Evolutionary conservation across 2,888 invertebrate species (phyloP).

Genomic region (Scaptomyza flava): DNA sequence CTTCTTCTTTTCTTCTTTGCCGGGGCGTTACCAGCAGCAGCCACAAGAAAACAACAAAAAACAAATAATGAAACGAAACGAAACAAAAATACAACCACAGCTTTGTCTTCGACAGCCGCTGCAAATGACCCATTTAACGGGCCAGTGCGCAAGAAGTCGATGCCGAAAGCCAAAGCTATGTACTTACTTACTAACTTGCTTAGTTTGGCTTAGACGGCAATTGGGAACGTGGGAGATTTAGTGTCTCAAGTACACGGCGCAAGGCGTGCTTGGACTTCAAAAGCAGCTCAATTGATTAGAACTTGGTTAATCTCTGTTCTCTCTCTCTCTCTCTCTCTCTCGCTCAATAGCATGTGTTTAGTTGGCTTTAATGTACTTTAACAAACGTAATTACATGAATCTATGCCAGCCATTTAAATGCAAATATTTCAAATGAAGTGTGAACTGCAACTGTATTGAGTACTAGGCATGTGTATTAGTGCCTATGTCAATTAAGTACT

Average conservation of each 20-base stretch:
- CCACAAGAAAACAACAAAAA: constrained; percentile 15
- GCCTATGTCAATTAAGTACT: constrained; percentile 41
- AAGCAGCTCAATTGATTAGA: constrained; percentile 45
- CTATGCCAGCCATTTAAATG: constrained; percentile 52
- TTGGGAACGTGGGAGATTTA: constrained; percentile 76
- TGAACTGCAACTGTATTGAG: constrained; percentile 53
- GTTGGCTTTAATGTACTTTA: neutral
- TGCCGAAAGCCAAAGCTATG: constrained; percentile 1
- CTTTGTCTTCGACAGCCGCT: constrained; percentile 68
- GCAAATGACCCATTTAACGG: constrained; percentile 79
- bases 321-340: neutral
- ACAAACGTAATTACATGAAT: constrained; percentile 41
- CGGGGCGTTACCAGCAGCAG: constrained; percentile 49
- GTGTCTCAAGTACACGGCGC: constrained; percentile 37
- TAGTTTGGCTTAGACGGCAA: constrained; percentile 30
- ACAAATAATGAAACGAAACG: constrained; percentile 13
- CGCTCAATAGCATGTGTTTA: constrained; percentile 3
- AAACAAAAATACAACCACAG: constrained; percentile 47
- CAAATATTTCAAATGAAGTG: constrained; percentile 65
- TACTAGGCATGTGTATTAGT: neutral
- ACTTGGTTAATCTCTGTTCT: constrained; percentile 37
- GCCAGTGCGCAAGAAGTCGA: constrained; percentile 64
- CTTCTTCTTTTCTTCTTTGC: constrained; percentile 58
- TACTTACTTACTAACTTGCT: constrained; percentile 9
- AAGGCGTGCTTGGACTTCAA: constrained; percentile 31